These are phyloP conservation scores for Bungarus multicinctus DNA, from an alignment of 2,113 vertebrate genomes.

Conservation along the genomic window DNA sequence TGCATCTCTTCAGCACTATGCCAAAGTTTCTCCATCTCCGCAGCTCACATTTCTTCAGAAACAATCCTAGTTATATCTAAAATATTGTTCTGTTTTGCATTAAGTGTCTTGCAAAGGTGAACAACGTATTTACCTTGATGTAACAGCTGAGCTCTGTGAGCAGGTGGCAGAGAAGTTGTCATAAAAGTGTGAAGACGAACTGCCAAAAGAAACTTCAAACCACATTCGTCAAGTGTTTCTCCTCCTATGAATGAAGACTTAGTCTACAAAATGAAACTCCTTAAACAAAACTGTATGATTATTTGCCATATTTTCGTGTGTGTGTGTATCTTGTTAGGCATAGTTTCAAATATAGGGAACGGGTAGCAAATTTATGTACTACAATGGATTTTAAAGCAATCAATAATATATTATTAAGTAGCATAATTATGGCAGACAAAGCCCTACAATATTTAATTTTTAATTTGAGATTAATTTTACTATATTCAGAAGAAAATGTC, in stretches of 20 bases:
- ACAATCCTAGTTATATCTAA: neutral
- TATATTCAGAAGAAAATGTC: neutral
- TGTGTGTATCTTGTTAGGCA: neutral
- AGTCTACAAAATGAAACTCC: neutral
- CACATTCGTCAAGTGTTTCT: constrained; percentile 96
- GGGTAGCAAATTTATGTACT: neutral
- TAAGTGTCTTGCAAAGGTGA: neutral
- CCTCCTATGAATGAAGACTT: constrained; percentile 74
- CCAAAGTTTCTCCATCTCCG: neutral
- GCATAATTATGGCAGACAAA: neutral
- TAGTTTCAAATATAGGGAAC: neutral
- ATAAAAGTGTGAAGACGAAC: constrained; percentile 94
- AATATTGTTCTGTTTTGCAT: neutral
- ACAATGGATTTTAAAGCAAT: neutral
- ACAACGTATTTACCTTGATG: constrained; percentile 80
- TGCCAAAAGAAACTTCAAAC: constrained; percentile 92
- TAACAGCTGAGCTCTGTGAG: constrained; percentile 85
- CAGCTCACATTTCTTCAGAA: neutral
- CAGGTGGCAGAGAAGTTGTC: constrained; percentile 87
- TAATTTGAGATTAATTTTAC: neutral
- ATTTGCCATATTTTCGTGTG: neutral
- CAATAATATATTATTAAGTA: neutral
- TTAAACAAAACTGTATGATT: neutral
- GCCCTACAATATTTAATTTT: neutral
- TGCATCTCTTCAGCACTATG: neutral